Conservation (phyloP, 2,113 vertebrate species). For the Ceyx margarethae region DNA sequence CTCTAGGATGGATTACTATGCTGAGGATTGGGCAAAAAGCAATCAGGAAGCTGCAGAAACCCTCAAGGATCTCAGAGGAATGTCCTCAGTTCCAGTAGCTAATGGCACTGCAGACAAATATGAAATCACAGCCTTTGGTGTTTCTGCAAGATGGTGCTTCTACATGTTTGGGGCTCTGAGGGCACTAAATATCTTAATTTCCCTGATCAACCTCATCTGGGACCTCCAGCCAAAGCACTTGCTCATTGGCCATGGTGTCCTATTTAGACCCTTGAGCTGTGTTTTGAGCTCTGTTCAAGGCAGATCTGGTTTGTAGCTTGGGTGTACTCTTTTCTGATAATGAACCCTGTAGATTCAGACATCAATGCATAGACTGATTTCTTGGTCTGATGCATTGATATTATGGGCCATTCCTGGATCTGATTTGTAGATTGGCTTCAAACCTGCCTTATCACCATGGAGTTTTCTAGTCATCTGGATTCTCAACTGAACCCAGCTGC, state of each 20-base stretch:
- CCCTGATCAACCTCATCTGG: not conserved
- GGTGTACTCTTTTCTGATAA: accelerated
- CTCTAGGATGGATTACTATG: not conserved
- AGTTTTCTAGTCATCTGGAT: not conserved
- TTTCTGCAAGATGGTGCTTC: not conserved
- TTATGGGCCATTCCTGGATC: accelerated
- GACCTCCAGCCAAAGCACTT: not conserved
- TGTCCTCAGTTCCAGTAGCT: not conserved
- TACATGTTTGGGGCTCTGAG: not conserved
- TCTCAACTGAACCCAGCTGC: not conserved
- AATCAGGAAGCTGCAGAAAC: not conserved
- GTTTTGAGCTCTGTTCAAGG: accelerated
- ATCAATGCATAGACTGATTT: accelerated
- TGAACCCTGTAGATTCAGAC: accelerated
- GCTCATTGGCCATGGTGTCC: not conserved
- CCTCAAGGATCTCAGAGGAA: not conserved
- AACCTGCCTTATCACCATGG: not conserved
- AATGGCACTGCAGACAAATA: not conserved
- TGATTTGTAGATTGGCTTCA: not conserved
- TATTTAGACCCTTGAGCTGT: accelerated
- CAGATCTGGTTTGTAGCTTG: accelerated
- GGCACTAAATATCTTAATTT: not conserved
- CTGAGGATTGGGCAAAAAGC: not conserved
- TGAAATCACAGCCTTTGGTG: not conserved
- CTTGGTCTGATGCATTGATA: not conserved